These are phyloP conservation scores for Nymphalis urticae DNA, from an alignment of 2,888 invertebrate species.

Conservation along the genomic window DNA sequence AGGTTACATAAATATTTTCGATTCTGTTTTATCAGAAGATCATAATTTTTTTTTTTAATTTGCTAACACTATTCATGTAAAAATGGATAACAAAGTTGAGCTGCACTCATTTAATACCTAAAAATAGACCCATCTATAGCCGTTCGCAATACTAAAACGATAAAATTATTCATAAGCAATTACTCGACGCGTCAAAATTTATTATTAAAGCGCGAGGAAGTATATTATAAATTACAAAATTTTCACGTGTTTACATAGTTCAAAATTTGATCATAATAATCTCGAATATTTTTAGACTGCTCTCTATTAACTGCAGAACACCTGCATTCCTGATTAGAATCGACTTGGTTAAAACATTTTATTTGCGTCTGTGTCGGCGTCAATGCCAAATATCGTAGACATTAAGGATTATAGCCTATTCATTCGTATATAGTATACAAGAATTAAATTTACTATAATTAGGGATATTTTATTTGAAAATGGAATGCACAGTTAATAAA, in stretches of 20 bases:
- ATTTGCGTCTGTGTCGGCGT: conserved; percentile 17
- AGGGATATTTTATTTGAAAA: too few relatives aligned
- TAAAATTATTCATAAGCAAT: conserved; percentile 18
- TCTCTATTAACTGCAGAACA: conserved; percentile 29
- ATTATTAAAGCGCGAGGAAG: conserved; percentile 22
- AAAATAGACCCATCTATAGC: not conserved
- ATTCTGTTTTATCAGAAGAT: too few relatives aligned
- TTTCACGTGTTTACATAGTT: conserved; percentile 24
- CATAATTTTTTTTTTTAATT: too few relatives aligned
- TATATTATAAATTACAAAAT: conserved; percentile 26
- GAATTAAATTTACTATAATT: too few relatives aligned
- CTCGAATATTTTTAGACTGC: conserved; percentile 22
- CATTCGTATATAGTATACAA: not conserved
- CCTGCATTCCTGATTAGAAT: conserved; percentile 32
- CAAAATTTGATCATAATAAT: conserved; percentile 29
- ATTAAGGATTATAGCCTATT: not conserved
- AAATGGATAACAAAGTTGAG: too few relatives aligned
- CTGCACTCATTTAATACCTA: too few relatives aligned
- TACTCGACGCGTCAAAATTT: conserved; percentile 18
- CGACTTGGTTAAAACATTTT: conserved; percentile 20
- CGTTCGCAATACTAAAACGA: not conserved
- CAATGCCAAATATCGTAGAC: conserved; percentile 26
- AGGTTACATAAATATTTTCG: too few relatives aligned
- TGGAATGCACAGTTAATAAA: too few relatives aligned
- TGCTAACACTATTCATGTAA: too few relatives aligned